Conservation (phyloP, 2,113 vertebrate genomes). For the Lepidothrix coronata region DNA sequence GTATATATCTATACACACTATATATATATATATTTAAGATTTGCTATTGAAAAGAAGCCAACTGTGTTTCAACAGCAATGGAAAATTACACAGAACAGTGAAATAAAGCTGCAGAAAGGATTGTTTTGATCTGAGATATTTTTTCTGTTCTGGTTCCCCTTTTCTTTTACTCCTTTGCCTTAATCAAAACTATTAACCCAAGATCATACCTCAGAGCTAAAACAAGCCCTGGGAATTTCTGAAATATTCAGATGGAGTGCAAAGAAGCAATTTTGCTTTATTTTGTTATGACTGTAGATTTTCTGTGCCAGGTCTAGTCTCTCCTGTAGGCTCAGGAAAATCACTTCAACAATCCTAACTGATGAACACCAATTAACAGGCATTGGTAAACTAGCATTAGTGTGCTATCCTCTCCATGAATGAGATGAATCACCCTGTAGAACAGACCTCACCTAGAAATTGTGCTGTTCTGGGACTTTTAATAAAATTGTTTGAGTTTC, state of each 20-base stretch:
- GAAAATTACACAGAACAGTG: not conserved
- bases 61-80: not conserved
- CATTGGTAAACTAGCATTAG: not conserved
- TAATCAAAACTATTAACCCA: constrained; percentile 7
- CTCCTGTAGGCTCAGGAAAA: not conserved
- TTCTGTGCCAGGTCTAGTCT: not conserved
- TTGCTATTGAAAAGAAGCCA: constrained; percentile 1
- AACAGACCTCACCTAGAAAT: not conserved
- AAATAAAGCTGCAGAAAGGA: not conserved
- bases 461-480: not conserved
- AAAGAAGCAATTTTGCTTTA: not conserved
- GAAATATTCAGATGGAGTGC: not conserved
- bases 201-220: not conserved
- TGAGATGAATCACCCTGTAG: not conserved
- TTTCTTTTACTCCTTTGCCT: not conserved
- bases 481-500: not conserved
- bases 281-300: not conserved
- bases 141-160: constrained; percentile 9
- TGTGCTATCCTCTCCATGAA: not conserved
- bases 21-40: not conserved
- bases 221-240: not conserved
- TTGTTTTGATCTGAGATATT: constrained; percentile 13
- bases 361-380: not conserved
- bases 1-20: not conserved
- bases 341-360: not conserved